Base-by-base conservation (phyloP, 2,888 invertebrate genomes). In the Eupithecia subfuscata region DNA sequence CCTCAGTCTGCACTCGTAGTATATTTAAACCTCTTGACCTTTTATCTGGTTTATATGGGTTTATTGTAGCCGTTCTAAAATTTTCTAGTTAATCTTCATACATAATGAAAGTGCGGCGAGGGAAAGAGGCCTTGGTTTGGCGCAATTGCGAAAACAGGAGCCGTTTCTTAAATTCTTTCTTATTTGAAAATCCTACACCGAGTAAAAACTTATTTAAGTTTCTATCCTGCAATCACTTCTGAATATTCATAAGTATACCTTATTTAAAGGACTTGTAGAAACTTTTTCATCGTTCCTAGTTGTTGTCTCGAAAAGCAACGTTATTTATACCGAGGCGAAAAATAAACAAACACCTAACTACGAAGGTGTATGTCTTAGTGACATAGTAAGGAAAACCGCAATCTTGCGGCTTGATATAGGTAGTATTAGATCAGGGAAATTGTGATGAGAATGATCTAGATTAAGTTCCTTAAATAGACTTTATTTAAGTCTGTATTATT, bases 21-120 rank as follows among this genome's bases (percentile, higher is more conserved):
- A 45, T 30, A 63, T 43, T 71, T 48, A 22, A 45, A 64, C 30
- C 18, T n/a, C 18, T 43, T 43, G 56, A 71, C 43, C 48, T 71
- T 43, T 64, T 71, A 64, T 34, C 43, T 63, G 30, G 43, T 40
- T 40, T 67, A 12, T 40, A 22, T 71, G 64, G 64, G 45, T 64
- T 71, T 71, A 71, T 45, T 68, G 68, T 68, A 68, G 71, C 65
- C 1, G 65, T 64, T 71, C 64, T 64, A 34, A 43, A 71, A 71
- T 64, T 71, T 71, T 71, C 64, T 63, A 71, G 12, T 68, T 68
- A 68, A 68, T 68, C 68, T 68, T 68, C 43, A 68, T 68, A 68
- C 68, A 68, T 68, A 68, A 68, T 25, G 22, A 43, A 68, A 34
- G 22, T 22, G 68, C 43, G 68, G 12, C 68, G 25, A 68, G 68